phyloP scores from a whole-genome alignment of 2,797 vertebrate genomes.

The Streptopelia turtur region DNA sequence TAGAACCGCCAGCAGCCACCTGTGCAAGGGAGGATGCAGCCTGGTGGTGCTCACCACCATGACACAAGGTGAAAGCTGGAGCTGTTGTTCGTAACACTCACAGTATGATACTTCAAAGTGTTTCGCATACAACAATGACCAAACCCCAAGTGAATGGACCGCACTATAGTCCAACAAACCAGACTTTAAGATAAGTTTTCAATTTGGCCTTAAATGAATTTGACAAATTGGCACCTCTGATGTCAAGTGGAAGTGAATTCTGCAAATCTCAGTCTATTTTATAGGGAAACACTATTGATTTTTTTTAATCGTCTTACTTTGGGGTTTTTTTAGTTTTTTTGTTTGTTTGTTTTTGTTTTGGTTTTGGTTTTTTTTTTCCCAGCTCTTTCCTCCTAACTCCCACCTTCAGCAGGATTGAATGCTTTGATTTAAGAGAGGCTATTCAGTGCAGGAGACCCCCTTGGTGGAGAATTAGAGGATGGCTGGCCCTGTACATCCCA shows the following conservation, averaged over 20 bases:
- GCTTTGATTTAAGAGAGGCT: conserved; percentile 81
- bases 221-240: conserved; percentile 70
- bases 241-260: conserved; percentile 73
- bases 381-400: conserved; percentile 48
- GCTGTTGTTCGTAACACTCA: rapidly evolving
- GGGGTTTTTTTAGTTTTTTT: conserved; percentile 59
- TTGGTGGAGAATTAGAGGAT: conserved; percentile 61
- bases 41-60: rapidly evolving
- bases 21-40: rapidly evolving
- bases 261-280: conserved; percentile 81
- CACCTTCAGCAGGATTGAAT: conserved; percentile 74
- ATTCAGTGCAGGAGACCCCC: conserved; percentile 61
- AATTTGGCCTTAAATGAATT: conserved; percentile 73
- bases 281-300: conserved; percentile 82
- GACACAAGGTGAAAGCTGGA: neutral
- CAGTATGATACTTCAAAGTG: rapidly evolving
- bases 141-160: neutral
- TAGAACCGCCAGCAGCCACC: neutral
- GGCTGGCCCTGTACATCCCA: neutral
- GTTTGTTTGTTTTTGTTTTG: conserved; percentile 14
- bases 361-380: neutral
- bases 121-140: neutral
- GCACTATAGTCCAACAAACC: neutral
- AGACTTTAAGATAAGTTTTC: conserved; percentile 38
- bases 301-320: conserved; percentile 67